Conservation (phyloP, 2,113 vertebrate genomes). For the Axis porcinus region DNA sequence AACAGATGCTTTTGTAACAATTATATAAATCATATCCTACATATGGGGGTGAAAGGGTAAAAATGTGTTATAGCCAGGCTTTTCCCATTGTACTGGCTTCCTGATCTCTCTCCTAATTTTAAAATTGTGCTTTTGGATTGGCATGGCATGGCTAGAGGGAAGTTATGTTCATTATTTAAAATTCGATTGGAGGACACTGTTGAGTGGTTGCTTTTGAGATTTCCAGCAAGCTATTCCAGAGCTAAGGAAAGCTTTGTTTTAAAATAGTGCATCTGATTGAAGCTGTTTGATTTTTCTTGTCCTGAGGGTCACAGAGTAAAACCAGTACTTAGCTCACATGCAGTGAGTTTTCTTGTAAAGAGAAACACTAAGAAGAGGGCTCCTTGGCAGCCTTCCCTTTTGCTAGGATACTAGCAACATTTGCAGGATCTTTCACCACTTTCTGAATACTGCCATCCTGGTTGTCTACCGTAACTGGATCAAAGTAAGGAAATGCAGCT, state of each 20-base stretch:
- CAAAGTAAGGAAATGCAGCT: background rate
- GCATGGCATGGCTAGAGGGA: background rate
- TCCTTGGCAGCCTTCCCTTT: background rate
- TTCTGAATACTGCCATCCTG: background rate
- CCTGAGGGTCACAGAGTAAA: background rate
- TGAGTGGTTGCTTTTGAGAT: background rate
- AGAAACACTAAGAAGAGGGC: background rate
- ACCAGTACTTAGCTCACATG: background rate
- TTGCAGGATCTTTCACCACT: background rate
- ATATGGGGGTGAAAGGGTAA: background rate
- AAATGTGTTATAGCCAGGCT: background rate
- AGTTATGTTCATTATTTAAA: background rate
- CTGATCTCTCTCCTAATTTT: background rate
- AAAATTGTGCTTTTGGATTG: background rate
- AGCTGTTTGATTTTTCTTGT: background rate
- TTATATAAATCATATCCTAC: background rate
- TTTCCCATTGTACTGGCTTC: background rate
- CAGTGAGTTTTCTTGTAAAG: background rate
- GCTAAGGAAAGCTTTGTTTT: background rate
- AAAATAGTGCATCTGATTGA: background rate
- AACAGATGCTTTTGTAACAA: constrained; percentile 29
- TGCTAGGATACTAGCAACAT: background rate
- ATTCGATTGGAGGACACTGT: background rate
- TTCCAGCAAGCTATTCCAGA: background rate
- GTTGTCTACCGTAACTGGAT: no score